These are phyloP conservation scores for Mesembrinibis cayennensis DNA, from an alignment of 2,113 vertebrate species.

Conservation along the genomic window DNA sequence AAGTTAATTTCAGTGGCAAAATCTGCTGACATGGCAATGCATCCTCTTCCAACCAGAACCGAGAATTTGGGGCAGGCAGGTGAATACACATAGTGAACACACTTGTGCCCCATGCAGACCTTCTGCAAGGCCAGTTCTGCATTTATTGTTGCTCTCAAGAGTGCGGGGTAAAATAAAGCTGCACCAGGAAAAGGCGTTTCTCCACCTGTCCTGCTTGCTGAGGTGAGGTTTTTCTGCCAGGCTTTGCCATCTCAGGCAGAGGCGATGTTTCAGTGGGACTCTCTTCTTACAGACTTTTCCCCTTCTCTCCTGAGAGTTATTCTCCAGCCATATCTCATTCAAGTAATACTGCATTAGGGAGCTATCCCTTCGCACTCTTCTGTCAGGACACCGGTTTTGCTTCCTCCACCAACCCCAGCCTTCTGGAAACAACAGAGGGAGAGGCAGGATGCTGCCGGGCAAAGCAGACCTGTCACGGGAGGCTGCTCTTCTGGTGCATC, in stretches of 20 bases:
- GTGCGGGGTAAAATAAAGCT: not conserved
- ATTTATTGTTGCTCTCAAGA: not conserved
- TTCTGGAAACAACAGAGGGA: not conserved
- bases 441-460: not conserved
- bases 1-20: not conserved
- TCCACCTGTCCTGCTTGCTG: not conserved
- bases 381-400: not conserved
- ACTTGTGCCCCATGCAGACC: not conserved
- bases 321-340: not conserved
- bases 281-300: not conserved
- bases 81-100: not conserved
- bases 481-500: not conserved
- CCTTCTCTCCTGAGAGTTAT: not conserved
- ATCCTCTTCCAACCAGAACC: not conserved
- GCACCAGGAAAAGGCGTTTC: not conserved
- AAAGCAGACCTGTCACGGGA: not conserved
- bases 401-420: not conserved
- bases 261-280: not conserved
- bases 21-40: not conserved
- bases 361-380: not conserved
- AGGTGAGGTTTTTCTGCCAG: not conserved
- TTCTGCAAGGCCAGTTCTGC: not conserved
- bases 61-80: not conserved
- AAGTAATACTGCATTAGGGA: not conserved
- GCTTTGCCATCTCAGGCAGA: not conserved